phyloP scores from a whole-genome alignment of 2,888 invertebrate species.

The Tanaodytes sp. region DNA sequence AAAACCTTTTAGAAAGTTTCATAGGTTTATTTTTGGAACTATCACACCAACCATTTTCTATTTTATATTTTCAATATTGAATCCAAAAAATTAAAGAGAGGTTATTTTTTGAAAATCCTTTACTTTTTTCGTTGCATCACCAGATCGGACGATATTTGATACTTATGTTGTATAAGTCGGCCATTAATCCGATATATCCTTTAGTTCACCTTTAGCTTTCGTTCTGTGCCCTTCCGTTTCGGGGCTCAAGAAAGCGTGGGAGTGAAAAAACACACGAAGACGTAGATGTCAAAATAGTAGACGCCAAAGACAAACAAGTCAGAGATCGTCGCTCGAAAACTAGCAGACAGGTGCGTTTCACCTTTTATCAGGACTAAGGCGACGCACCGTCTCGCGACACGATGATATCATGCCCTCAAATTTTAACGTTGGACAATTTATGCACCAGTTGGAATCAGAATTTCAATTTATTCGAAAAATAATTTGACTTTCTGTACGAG shows the following conservation, averaged over 20 bases:
- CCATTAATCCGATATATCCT: slow-evolving; percentile 63
- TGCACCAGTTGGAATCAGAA: too few relatives aligned
- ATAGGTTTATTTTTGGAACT: background rate
- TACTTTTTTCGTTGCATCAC: slow-evolving; percentile 61
- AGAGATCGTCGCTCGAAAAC: background rate
- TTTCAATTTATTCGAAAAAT: too few relatives aligned
- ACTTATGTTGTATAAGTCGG: slow-evolving; percentile 67
- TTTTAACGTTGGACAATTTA: too few relatives aligned
- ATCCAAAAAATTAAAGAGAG: too few relatives aligned
- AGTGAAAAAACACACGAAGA: slow-evolving; percentile 37
- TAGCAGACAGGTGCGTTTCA: slow-evolving; percentile 58
- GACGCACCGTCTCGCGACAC: slow-evolving; percentile 65
- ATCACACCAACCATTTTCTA: background rate
- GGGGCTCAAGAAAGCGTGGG: slow-evolving; percentile 34
- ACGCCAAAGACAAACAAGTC: slow-evolving; percentile 20
- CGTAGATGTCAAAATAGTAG: slow-evolving; percentile 42
- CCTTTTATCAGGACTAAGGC: slow-evolving; percentile 57
- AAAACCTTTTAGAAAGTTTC: too few relatives aligned
- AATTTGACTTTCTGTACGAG: too few relatives aligned
- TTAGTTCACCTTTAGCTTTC: slow-evolving; percentile 38
- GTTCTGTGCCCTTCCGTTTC: slow-evolving; percentile 30
- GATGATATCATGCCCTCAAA: too few relatives aligned
- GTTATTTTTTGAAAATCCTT: too few relatives aligned
- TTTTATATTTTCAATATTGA: too few relatives aligned
- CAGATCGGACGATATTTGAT: slow-evolving; percentile 61